Evolutionary conservation across 2,888 invertebrate genomes (phyloP).

Genomic region (Esperia sulphurella): DNA sequence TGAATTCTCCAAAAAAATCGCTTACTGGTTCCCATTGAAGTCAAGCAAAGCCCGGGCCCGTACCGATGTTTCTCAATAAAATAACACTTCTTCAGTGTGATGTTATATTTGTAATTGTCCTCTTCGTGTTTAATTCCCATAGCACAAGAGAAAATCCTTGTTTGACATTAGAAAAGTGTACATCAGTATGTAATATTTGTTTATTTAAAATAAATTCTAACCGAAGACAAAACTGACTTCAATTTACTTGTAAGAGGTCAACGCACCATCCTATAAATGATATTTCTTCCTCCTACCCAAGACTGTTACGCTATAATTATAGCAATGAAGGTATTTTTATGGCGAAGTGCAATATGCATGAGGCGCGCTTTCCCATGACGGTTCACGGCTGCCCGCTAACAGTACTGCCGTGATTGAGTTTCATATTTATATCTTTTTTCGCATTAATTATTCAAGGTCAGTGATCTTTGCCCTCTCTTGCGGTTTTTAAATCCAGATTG

Average conservation of each 20-base stretch:
- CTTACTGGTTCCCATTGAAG: too few species aligned
- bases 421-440: slow-evolving; percentile 48
- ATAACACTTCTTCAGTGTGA: too few species aligned
- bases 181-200: too few species aligned
- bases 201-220: too few species aligned
- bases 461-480: slow-evolving; percentile 49
- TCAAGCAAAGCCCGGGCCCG: too few species aligned
- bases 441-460: slow-evolving; percentile 51
- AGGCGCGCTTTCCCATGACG: slow-evolving; percentile 66
- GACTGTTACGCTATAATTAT: slow-evolving; percentile 30
- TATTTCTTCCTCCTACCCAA: neutral
- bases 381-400: slow-evolving; percentile 35
- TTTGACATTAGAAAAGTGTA: too few species aligned
- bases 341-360: slow-evolving; percentile 72
- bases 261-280: neutral
- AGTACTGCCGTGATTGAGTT: slow-evolving; percentile 60
- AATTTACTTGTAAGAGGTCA: neutral
- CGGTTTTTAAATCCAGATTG: neutral
- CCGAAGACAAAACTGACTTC: too few species aligned
- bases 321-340: slow-evolving; percentile 38
- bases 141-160: too few species aligned
- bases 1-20: too few species aligned
- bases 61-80: too few species aligned
- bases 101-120: too few species aligned
- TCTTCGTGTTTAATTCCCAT: too few species aligned